These are phyloP conservation scores for Pseudochaenichthys georgianus DNA, from an alignment of 2,797 vertebrate species.

Conservation along the genomic window DNA sequence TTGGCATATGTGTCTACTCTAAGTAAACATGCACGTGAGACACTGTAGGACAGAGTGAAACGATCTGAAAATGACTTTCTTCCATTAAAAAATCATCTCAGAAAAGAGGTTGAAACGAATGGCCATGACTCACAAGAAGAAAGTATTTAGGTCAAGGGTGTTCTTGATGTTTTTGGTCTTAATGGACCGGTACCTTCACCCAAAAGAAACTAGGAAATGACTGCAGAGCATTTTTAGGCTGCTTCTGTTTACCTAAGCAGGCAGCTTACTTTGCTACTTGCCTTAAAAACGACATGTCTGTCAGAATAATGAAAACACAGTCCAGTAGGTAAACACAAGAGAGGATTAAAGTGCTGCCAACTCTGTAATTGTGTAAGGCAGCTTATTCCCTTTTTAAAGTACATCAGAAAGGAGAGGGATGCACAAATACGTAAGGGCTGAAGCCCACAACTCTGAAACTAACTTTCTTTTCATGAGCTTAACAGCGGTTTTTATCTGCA, in stretches of 20 bases:
- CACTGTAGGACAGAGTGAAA: background rate
- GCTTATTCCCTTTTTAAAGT: slow-evolving; percentile 35
- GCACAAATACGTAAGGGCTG: slow-evolving; percentile 12
- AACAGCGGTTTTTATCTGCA: background rate
- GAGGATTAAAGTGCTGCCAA: slow-evolving; percentile 42
- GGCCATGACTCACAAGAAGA: background rate
- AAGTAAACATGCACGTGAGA: background rate
- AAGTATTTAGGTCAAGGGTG: slow-evolving; percentile 31
- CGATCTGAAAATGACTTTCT: background rate
- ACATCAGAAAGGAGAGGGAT: slow-evolving; percentile 21
- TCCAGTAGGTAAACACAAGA: slow-evolving; percentile 51
- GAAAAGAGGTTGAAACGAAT: slow-evolving; percentile 5
- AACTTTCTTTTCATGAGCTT: slow-evolving; percentile 7
- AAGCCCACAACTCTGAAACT: background rate
- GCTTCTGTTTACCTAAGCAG: slow-evolving; percentile 62
- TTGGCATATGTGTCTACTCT: too few species aligned
- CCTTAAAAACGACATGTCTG: slow-evolving; percentile 38
- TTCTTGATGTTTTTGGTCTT: slow-evolving; percentile 28
- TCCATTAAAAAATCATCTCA: background rate
- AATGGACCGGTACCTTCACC: slow-evolving; percentile 26
- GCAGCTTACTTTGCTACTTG: slow-evolving; percentile 35
- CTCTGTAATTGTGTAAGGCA: slow-evolving; percentile 30
- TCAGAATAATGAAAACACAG: slow-evolving; percentile 61
- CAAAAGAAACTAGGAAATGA: slow-evolving; percentile 33
- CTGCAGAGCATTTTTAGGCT: slow-evolving; percentile 30